Conservation (phyloP, 2,113 vertebrate species). For the Loxodonta africana region DNA sequence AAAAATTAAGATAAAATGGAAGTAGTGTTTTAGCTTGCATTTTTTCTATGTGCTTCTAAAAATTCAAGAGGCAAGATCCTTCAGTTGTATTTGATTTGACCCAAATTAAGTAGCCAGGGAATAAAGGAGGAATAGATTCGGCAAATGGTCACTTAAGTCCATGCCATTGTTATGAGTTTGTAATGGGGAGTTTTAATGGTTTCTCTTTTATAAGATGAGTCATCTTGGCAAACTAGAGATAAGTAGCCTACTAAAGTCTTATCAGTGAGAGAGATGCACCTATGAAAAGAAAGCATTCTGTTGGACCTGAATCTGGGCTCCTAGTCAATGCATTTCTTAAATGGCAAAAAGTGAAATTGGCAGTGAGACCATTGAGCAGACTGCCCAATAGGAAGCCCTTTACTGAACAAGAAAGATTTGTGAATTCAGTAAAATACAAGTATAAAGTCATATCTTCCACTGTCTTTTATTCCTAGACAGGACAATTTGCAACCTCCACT, state of each 20-base stretch:
- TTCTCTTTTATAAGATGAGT: constrained; percentile 1
- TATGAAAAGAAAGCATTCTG: not conserved
- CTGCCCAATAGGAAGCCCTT: not conserved
- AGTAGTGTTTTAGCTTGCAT: not conserved
- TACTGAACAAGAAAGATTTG: not conserved
- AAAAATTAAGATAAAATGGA: not conserved
- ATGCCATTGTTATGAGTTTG: not conserved
- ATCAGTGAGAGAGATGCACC: not conserved
- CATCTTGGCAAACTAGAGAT: constrained; percentile 40
- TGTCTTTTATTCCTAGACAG: constrained; percentile 24
- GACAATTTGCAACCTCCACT: constrained; percentile 50
- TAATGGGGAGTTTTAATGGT: constrained; percentile 6
- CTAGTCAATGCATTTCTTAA: not conserved
- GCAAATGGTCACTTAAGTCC: not conserved
- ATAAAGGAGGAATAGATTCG: not conserved
- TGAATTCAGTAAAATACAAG: constrained; percentile 25
- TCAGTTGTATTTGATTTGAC: constrained; percentile 15
- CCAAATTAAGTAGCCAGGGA: constrained; percentile 1
- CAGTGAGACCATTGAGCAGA: not conserved
- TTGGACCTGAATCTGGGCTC: not conserved
- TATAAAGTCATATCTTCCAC: constrained; percentile 12
- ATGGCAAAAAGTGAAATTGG: not conserved
- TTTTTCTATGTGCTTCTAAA: not conserved
- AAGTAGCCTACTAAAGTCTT: not conserved
- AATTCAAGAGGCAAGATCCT: not conserved